Evolutionary conservation across 2,888 invertebrate genomes (phyloP).

Genomic region (Dolichomitus sp.): DNA sequence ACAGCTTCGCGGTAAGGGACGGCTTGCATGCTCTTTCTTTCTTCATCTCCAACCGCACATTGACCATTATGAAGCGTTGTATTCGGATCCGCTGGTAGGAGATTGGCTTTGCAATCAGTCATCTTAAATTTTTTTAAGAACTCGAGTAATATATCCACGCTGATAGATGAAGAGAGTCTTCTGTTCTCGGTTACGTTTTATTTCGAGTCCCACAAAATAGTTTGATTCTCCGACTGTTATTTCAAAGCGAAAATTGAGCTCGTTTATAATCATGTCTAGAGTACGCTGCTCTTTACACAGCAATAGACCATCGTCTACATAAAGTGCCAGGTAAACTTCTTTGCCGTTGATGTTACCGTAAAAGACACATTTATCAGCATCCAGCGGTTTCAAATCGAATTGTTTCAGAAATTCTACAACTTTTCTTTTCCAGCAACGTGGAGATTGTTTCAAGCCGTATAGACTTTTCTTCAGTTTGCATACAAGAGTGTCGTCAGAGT

Average conservation of each 20-base stretch:
- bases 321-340: neutral
- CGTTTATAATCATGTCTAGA: slow-evolving; percentile 32
- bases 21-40: too few relatives aligned
- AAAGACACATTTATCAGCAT: slow-evolving; percentile 41
- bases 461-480: too few relatives aligned
- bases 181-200: too few relatives aligned
- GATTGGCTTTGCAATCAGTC: too few relatives aligned
- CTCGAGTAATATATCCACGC: too few relatives aligned
- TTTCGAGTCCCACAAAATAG: neutral
- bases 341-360: neutral
- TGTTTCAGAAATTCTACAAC: neutral
- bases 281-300: slow-evolving; percentile 36
- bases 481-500: too few relatives aligned
- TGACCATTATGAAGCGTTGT: too few relatives aligned
- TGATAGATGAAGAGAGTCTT: too few relatives aligned
- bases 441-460: slow-evolving; percentile 13
- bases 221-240: slow-evolving; percentile 40
- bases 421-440: slow-evolving; percentile 42
- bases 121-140: too few relatives aligned
- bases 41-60: too few relatives aligned
- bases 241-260: slow-evolving; percentile 47
- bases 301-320: slow-evolving; percentile 60
- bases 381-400: slow-evolving; percentile 23
- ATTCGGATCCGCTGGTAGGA: too few relatives aligned
- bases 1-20: too few relatives aligned